Percentiles rank a stretch among this genome's conserved stretches.
Conservation (phyloP, 2,113 vertebrate species). For the Crypturellus undulatus region DNA sequence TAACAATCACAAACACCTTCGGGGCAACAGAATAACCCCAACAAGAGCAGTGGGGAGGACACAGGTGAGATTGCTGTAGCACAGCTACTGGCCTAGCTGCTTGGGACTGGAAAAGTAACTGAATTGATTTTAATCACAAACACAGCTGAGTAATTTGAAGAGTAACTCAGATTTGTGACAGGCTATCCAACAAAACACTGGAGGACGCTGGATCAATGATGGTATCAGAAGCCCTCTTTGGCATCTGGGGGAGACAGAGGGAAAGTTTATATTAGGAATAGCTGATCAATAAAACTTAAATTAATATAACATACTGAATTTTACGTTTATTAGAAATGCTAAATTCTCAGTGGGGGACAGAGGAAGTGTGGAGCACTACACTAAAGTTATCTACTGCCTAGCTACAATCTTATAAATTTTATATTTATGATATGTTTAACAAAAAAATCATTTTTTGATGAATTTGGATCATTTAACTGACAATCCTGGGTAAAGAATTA, state of each 20-base stretch:
- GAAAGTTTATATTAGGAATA: not conserved
- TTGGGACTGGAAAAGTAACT: not conserved
- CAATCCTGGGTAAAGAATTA: not conserved
- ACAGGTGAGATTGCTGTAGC: not conserved
- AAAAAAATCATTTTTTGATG: not conserved
- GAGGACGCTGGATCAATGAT: not conserved
- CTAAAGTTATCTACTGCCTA: not conserved
- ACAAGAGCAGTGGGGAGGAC: rapidly evolving
- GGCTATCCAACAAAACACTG: not conserved
- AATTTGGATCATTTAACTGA: not conserved
- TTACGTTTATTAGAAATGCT: not conserved
- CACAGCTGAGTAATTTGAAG: not conserved
- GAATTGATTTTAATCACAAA: not conserved
- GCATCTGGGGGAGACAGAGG: not conserved
- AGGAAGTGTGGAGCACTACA: not conserved
- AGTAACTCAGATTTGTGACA: not conserved
- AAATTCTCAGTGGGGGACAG: not conserved
- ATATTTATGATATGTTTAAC: not conserved
- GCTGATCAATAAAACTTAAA: not conserved
- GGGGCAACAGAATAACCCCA: not conserved
- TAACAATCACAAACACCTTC: not conserved
- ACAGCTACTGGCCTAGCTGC: not conserved
- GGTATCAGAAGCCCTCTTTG: not conserved
- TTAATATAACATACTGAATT: not conserved
- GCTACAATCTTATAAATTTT: not conserved